Evolutionary conservation across 1,140 invertebrate genomes (phyloP).

Genomic region (Penaeus chinensis): DNA sequence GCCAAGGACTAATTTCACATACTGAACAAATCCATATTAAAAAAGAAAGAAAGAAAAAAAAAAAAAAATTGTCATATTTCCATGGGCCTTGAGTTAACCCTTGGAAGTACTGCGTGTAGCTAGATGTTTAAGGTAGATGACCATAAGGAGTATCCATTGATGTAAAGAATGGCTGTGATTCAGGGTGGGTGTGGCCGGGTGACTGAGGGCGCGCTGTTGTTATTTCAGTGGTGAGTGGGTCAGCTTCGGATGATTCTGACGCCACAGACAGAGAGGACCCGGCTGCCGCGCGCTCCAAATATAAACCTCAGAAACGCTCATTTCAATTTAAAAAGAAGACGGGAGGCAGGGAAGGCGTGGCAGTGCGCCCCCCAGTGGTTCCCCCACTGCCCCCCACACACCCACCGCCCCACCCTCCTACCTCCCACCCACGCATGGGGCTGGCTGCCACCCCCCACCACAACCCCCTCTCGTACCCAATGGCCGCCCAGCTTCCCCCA

Average conservation of each 20-base stretch:
- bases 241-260: constrained; percentile 60
- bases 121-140: too few relatives aligned
- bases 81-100: not conserved
- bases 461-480: constrained; percentile 58
- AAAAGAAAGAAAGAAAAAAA: too few relatives aligned
- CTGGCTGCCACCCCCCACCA: constrained; percentile 58
- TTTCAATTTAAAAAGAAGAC: constrained; percentile 61
- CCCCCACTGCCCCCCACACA: constrained; percentile 56
- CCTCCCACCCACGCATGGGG: constrained; percentile 61
- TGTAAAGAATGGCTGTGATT: not conserved
- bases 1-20: too few relatives aligned
- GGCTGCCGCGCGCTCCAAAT: constrained; percentile 54
- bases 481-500: constrained; percentile 61
- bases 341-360: constrained; percentile 63
- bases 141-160: too few relatives aligned
- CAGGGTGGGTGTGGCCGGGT: constrained; percentile 42
- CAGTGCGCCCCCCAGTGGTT: constrained; percentile 57
- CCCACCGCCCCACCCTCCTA: constrained; percentile 51
- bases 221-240: constrained; percentile 59
- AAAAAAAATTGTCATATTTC: too few relatives aligned
- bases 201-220: constrained; percentile 54
- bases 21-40: too few relatives aligned
- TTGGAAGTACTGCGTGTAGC: constrained; percentile 1
- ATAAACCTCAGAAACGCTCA: constrained; percentile 58
- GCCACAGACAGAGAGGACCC: constrained; percentile 56